Percentiles rank a stretch among this genome's conserved stretches.
Evolutionary conservation across 2,888 invertebrate species (phyloP).

Genomic region (Macaria liturata): DNA sequence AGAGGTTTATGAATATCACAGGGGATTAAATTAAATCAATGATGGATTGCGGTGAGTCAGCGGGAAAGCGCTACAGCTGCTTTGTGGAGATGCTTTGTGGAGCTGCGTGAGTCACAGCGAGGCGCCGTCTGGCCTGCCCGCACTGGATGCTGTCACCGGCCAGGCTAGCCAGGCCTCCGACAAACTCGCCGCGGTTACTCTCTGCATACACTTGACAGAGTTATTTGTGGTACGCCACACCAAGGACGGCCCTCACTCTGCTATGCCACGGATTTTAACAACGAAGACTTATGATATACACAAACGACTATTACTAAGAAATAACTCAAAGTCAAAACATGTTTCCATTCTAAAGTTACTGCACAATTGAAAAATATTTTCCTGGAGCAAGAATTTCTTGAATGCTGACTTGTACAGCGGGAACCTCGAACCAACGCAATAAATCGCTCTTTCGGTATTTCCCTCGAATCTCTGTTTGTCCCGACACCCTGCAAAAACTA

Average conservation of each 20-base stretch:
- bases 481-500: neutral
- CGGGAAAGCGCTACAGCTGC: constrained; percentile 55
- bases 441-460: neutral
- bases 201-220: neutral
- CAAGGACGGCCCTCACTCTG: too few relatives aligned
- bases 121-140: constrained; percentile 60
- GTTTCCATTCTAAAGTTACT: too few relatives aligned
- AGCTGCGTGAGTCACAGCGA: constrained; percentile 49
- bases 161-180: neutral
- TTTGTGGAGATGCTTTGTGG: constrained; percentile 44
- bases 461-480: neutral
- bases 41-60: constrained; percentile 55
- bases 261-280: too few relatives aligned
- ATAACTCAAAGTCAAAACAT: too few relatives aligned
- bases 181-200: constrained; percentile 11
- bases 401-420: too few relatives aligned
- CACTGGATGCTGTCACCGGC: constrained; percentile 44
- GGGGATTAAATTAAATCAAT: constrained; percentile 46
- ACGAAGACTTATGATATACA: too few relatives aligned
- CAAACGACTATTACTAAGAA: too few relatives aligned
- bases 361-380: too few relatives aligned
- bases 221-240: too few relatives aligned
- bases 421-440: too few relatives aligned
- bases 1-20: constrained; percentile 34
- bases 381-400: too few relatives aligned